Percentiles rank a stretch among this genome's conserved stretches.
phyloP scores from a whole-genome alignment of 2,113 vertebrate species.

The Daboia siamensis region DNA sequence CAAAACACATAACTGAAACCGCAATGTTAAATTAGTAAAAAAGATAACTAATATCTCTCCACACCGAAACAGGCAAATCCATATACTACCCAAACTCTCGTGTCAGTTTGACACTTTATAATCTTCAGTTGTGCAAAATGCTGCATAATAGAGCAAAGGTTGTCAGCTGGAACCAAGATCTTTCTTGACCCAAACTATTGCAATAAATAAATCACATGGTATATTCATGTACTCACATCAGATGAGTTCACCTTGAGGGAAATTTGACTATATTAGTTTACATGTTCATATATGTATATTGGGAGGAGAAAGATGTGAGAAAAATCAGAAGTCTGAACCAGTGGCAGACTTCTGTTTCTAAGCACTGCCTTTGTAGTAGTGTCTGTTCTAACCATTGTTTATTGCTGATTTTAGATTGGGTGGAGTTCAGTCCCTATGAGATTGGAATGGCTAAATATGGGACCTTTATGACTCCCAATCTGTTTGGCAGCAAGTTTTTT shows the following conservation, averaged over 20 bases:
- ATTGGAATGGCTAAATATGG: conserved; percentile 99
- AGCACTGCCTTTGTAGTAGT: neutral
- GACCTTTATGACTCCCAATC: conserved; percentile 92
- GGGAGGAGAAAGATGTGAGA: neutral
- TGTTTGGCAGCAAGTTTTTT: conserved; percentile 98
- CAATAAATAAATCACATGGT: neutral
- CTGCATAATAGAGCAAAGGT: neutral
- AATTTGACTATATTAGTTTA: neutral
- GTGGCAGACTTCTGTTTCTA: neutral
- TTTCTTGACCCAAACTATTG: neutral
- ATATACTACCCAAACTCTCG: neutral
- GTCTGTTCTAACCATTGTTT: neutral
- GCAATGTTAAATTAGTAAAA: neutral
- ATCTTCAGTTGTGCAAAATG: neutral
- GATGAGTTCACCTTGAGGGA: neutral
- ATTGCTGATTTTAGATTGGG: conserved; percentile 83
- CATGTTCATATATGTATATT: neutral
- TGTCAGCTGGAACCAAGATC: neutral
- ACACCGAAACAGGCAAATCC: neutral
- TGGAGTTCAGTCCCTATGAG: conserved; percentile 95
- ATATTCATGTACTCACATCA: neutral
- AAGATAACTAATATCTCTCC: neutral
- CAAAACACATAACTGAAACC: neutral
- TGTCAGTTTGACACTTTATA: neutral
- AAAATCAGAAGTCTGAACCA: neutral